These are phyloP conservation scores for Nothobranchius kuhntae DNA, from an alignment of 2,113 vertebrate genomes.

Conservation along the genomic window DNA sequence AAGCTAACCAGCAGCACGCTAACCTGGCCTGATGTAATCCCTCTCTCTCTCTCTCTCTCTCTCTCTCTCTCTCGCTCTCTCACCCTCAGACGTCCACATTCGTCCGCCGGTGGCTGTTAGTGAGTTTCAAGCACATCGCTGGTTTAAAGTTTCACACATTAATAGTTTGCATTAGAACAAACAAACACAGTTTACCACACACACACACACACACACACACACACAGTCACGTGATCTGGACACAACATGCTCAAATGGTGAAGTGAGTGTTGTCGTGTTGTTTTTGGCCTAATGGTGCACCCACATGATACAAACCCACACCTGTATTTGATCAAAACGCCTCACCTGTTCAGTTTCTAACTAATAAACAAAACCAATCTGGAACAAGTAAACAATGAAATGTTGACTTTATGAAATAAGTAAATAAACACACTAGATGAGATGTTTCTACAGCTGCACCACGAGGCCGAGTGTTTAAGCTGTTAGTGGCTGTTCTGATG, in stretches of 20 bases:
- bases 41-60: slow-evolving; percentile 26
- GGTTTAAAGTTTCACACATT: slow-evolving; percentile 87
- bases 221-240: slow-evolving; percentile 77
- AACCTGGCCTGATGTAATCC: neutral
- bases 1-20: neutral
- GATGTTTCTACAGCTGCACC: slow-evolving; percentile 47
- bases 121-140: slow-evolving; percentile 97
- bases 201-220: slow-evolving; percentile 34
- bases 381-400: neutral
- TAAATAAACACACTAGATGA: slow-evolving; percentile 21
- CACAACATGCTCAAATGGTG: slow-evolving; percentile 85
- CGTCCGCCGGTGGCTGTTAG: slow-evolving; percentile 88
- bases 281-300: slow-evolving; percentile 74
- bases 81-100: slow-evolving; percentile 46
- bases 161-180: slow-evolving; percentile 79
- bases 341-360: slow-evolving; percentile 26
- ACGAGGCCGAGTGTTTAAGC: slow-evolving; percentile 61
- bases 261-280: slow-evolving; percentile 45
- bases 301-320: neutral
- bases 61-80: slow-evolving; percentile 19
- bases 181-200: slow-evolving; percentile 50
- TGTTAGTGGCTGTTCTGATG: slow-evolving; percentile 69
- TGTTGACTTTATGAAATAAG: too few species aligned
- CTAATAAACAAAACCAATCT: neutral
- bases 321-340: neutral